phyloP scores from a whole-genome alignment of 2,888 invertebrate species.

The Apeira syringaria region DNA sequence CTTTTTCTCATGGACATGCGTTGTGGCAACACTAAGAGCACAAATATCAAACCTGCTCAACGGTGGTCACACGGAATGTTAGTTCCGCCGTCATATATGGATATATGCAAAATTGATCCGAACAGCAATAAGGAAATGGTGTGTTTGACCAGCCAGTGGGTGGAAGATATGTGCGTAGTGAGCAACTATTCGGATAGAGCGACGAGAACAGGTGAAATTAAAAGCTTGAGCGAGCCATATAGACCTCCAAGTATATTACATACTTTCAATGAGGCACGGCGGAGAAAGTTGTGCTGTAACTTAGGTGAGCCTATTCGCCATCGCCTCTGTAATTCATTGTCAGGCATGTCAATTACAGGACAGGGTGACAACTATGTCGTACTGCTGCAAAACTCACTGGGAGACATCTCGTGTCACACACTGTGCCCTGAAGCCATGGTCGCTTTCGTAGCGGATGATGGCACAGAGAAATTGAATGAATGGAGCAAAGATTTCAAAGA shows the following conservation, averaged over 20 bases:
- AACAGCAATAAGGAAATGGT: conserved; percentile 62
- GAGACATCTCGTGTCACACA: conserved; percentile 64
- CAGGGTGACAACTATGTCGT: conserved; percentile 55
- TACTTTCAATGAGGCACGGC: conserved; percentile 53
- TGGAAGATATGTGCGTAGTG: conserved; percentile 66
- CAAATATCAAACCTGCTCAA: conserved; percentile 57
- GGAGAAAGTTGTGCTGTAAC: conserved; percentile 55
- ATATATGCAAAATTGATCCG: conserved; percentile 46
- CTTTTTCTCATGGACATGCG: conserved; percentile 65
- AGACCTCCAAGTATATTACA: conserved; percentile 61
- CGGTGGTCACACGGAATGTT: conserved; percentile 84
- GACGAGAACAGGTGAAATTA: conserved; percentile 39
- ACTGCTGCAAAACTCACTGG: conserved; percentile 66
- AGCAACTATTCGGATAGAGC: conserved; percentile 54
- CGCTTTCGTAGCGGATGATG: conserved; percentile 56
- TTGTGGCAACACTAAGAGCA: conserved; percentile 38
- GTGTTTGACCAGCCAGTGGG: conserved; percentile 69
- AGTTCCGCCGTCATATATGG: conserved; percentile 70
- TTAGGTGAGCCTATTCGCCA: conserved; percentile 54
- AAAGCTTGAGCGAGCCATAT: conserved; percentile 58
- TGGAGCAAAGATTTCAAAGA: conserved; percentile 56
- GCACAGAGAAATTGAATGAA: conserved; percentile 48
- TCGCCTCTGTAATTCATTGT: conserved; percentile 57
- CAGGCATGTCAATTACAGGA: conserved; percentile 54
- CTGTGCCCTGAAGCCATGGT: conserved; percentile 59